A percentile compares a stretch with the other conserved stretches of the same genome.
phyloP scores from a whole-genome alignment of 1,140 invertebrate species.

The Microplitis mediator region DNA sequence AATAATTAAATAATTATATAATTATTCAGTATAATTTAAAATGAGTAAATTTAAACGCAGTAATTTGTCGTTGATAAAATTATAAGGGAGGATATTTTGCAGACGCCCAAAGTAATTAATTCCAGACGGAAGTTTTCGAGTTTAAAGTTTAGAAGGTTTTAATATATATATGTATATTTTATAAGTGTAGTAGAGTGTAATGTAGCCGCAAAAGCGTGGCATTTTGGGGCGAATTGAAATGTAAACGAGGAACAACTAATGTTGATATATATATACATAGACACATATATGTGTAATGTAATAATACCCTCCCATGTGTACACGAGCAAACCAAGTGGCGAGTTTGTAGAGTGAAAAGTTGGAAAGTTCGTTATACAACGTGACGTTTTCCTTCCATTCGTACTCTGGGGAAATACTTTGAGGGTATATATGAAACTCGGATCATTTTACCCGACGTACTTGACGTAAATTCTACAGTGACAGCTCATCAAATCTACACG shows the following conservation, averaged over 20 bases:
- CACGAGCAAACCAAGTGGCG: slow-evolving; percentile 13
- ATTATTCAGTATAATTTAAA: too few relatives aligned
- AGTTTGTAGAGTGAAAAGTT: slow-evolving; percentile 33
- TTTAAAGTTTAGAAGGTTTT: background rate
- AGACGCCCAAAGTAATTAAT: slow-evolving; percentile 29
- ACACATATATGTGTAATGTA: background rate
- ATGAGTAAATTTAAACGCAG: background rate
- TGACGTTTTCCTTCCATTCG: background rate
- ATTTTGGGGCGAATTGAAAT: slow-evolving; percentile 31
- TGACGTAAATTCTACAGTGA: too few relatives aligned
- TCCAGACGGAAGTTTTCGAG: slow-evolving; percentile 18
- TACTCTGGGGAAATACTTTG: background rate
- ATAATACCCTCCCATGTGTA: background rate
- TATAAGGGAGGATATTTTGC: background rate
- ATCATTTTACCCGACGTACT: too few relatives aligned
- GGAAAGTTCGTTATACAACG: slow-evolving; percentile 24
- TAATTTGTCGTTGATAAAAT: slow-evolving; percentile 25
- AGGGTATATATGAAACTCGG: too few relatives aligned
- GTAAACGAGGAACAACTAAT: slow-evolving; percentile 24
- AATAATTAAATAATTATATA: background rate
- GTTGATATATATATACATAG: background rate
- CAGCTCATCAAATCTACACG: too few relatives aligned
- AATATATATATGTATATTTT: background rate
- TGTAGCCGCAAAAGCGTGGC: slow-evolving; percentile 14
- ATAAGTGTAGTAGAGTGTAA: slow-evolving; percentile 11